These are phyloP conservation scores for Catalaphyllia jardinei DNA, from an alignment of 64 coral and sea anemone genomes.

Conservation along the genomic window DNA sequence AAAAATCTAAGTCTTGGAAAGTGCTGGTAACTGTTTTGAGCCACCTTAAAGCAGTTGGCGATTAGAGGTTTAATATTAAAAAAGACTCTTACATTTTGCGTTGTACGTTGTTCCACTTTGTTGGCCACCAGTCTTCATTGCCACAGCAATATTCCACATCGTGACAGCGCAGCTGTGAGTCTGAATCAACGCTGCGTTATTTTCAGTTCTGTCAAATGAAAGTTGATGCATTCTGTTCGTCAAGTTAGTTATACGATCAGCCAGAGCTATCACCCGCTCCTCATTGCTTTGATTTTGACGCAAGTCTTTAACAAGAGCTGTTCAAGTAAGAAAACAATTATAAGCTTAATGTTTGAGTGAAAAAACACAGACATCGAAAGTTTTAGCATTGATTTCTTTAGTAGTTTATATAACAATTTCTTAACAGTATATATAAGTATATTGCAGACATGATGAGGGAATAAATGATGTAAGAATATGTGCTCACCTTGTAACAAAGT, in stretches of 20 bases:
- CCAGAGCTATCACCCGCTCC: slow-evolving; percentile 44
- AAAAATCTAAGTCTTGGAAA: too few species aligned
- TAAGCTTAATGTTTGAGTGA: too few species aligned
- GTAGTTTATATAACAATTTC: too few species aligned
- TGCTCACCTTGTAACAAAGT: slow-evolving; percentile 33
- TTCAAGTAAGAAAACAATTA: too few species aligned
- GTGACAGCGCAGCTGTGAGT: slow-evolving; percentile 90
- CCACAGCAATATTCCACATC: slow-evolving; percentile 93
- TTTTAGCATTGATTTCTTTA: too few species aligned
- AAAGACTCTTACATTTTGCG: slow-evolving; percentile 80
- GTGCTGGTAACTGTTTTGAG: too few species aligned
- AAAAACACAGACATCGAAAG: too few species aligned
- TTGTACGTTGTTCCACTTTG: slow-evolving; percentile 57
- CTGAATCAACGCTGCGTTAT: slow-evolving; percentile 85
- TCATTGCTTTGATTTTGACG: slow-evolving; percentile 75
- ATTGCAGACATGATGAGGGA: too few species aligned
- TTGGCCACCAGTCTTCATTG: slow-evolving; percentile 84
- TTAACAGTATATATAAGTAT: too few species aligned
- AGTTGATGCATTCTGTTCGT: slow-evolving; percentile 68
- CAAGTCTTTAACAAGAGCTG: slow-evolving; percentile 86
- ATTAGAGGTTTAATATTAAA: too few species aligned
- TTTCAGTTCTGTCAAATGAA: slow-evolving; percentile 77
- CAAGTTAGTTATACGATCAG: slow-evolving; percentile 67
- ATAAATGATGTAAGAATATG: too few species aligned
- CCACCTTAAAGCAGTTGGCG: too few species aligned